Evolutionary conservation across 2,888 invertebrate species (phyloP), one percentile per base, ranked within the genome.

Genomic region (Enchytraeus crypticus): DNA sequence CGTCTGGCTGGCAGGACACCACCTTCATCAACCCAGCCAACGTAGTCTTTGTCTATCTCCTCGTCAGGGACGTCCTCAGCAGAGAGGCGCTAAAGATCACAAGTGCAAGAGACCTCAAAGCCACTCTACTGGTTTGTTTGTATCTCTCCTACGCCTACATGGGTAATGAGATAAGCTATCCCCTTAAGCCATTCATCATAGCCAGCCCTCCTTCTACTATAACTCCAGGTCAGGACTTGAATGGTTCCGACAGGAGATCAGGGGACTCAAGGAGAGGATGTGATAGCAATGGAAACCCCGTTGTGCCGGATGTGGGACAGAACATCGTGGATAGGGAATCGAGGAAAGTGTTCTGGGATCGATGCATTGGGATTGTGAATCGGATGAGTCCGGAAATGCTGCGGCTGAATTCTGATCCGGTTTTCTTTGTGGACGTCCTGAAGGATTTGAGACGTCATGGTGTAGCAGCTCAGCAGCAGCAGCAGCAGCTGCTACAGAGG

Each of bases 81-180:
- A n/a, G 29, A 5, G 45, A 34, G 29, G 84, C 75, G 34, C n/a
- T n/a, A n/a, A n/a, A n/a, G n/a, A 65, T 69, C 34, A 70, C 70
- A 2, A 14, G 14, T n/a, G 77, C 77, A 60, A 71, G 71, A 23
- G 76, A 78, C 45, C 71, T 79, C 4, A 75, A 78, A 63, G 72
- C 77, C 14, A 69, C 72, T 63, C 95, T 98, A 53, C 85, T 98
- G 67, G 96, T 97, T 71, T 97, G 97, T 82, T 87, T 98, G 71
- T 98, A 98, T 83, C 85, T 98, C 71, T 92, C 93, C 73, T 98
- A 98, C 84, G 92, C 95, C 53, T 98, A 99, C 83, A 98, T 99
- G 97, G 98, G 97, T 76, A 97, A 97, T 84, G 83, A 84, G 84
- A 98, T 98, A 78, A 93, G 93, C 74, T 98, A 98, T 82, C 98